Conservation (phyloP, 2,888 invertebrate species). For the Marronus borbonicus region DNA sequence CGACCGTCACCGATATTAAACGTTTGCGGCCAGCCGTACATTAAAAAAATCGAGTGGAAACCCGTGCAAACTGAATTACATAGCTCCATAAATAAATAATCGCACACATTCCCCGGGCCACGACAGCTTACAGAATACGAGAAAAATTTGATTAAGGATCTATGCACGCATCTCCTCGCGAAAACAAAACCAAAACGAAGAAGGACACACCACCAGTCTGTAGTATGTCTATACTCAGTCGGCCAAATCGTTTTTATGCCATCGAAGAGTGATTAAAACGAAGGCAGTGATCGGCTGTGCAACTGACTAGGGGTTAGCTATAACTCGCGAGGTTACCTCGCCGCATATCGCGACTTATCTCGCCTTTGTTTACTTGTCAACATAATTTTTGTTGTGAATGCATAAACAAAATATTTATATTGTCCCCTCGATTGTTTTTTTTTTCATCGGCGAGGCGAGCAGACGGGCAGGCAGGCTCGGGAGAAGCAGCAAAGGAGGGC, state of each 20-base stretch:
- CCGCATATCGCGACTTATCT: slow-evolving; percentile 71
- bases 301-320: slow-evolving; percentile 69
- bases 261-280: slow-evolving; percentile 48
- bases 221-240: slow-evolving; percentile 68
- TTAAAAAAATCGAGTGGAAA: slow-evolving; percentile 38
- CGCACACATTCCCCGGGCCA: slow-evolving; percentile 64
- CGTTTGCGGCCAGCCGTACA: slow-evolving; percentile 16
- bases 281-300: slow-evolving; percentile 58
- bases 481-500: slow-evolving; percentile 33
- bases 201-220: slow-evolving; percentile 65
- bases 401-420: slow-evolving; percentile 73
- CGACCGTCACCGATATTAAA: slow-evolving; percentile 33
- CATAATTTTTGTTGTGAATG: slow-evolving; percentile 72
- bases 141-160: slow-evolving; percentile 71
- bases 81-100: slow-evolving; percentile 59
- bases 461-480: slow-evolving; percentile 35
- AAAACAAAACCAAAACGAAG: slow-evolving; percentile 66
- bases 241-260: slow-evolving; percentile 58
- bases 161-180: slow-evolving; percentile 64
- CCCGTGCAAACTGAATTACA: slow-evolving; percentile 59
- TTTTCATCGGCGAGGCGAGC: slow-evolving; percentile 61
- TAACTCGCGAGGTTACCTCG: slow-evolving; percentile 70
- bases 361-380: slow-evolving; percentile 72
- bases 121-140: slow-evolving; percentile 69
- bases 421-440: slow-evolving; percentile 70